phyloP scores from a whole-genome alignment of 2,113 vertebrate species.

The Todiramphus saurophagus region DNA sequence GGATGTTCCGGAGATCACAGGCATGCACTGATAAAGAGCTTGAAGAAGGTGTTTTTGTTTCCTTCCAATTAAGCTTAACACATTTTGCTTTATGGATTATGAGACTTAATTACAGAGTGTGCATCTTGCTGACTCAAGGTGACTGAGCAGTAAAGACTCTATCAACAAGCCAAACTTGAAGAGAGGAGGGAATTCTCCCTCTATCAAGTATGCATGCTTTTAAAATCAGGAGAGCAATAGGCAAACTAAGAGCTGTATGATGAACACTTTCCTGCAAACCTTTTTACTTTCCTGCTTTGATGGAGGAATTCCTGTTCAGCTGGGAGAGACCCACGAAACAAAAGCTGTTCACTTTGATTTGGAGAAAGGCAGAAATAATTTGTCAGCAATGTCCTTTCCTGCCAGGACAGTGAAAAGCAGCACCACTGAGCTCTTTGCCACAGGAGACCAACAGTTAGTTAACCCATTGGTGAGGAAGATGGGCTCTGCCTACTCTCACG shows the following conservation, averaged over 20 bases:
- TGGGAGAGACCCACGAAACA: constrained; percentile 8
- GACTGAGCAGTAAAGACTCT: neutral
- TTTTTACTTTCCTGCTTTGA: constrained; percentile 38
- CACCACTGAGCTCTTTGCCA: neutral
- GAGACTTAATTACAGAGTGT: neutral
- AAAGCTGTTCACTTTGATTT: neutral
- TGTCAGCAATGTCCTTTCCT: neutral
- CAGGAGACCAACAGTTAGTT: neutral
- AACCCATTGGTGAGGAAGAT: neutral
- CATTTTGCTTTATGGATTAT: neutral
- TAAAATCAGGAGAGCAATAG: neutral
- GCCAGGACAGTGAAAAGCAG: neutral
- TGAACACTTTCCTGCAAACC: neutral
- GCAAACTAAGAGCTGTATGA: neutral
- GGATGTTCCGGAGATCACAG: neutral
- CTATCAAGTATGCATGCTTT: neutral
- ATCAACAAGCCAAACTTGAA: neutral
- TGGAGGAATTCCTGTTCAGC: neutral
- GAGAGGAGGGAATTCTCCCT: neutral
- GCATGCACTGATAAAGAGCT: neutral
- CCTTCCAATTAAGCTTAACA: neutral
- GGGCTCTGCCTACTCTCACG: fast-evolving
- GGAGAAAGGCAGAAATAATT: neutral
- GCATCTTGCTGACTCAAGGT: neutral
- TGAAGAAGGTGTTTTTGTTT: neutral